Evolutionary conservation across 2,797 vertebrate genomes (phyloP), one percentile per base, ranked within the genome.

Genomic region (Melanotaenia nigrans): DNA sequence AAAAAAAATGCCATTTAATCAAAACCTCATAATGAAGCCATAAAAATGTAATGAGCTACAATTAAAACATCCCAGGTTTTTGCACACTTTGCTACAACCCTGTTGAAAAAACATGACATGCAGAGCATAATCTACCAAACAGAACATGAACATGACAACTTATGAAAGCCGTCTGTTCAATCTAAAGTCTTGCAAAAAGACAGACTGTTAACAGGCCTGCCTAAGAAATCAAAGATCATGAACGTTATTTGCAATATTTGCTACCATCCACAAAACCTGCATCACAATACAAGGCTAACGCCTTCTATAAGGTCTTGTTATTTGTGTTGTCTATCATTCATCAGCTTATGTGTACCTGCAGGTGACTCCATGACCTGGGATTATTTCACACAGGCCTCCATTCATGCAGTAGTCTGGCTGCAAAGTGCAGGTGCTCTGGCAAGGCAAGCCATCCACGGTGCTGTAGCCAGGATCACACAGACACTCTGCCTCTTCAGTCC

Each of bases 401-500:
- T 97, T 96, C 67, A 91, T 18, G 61, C 97, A 99, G 73, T 95
- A 94, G 2, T 94, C 84, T 0, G 93, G 92, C 79, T 95, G 75
- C 85, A 94, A 38, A 45, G 85, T 78, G 8, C 95, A 96, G 56
- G 95, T 84, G 88, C 95, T 97, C 72, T 89, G 94, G 72, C 97
- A 98, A 24, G 92, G 95, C 61, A 84, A 70, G 7, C 91, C 94
- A 0, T 93, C 88, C 81, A 70, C 89, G n/a, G 82, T 91, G 74
- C 74, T 85, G 4, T 95, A 96, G 14, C 96, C 96, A 0, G 95
- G 93, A 53, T 93, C 93, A 13, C 97, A 99, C 49, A 92, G 85
- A 82, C 98, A 99, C 85, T 96, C 94, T 0, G 95, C 95, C 81
- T 97, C 96, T 0, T 85, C 70, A 0, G 93, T 97, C 95, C 91